Base-by-base conservation (phyloP, 2,113 vertebrate genomes). In the Tor tambroides region DNA sequence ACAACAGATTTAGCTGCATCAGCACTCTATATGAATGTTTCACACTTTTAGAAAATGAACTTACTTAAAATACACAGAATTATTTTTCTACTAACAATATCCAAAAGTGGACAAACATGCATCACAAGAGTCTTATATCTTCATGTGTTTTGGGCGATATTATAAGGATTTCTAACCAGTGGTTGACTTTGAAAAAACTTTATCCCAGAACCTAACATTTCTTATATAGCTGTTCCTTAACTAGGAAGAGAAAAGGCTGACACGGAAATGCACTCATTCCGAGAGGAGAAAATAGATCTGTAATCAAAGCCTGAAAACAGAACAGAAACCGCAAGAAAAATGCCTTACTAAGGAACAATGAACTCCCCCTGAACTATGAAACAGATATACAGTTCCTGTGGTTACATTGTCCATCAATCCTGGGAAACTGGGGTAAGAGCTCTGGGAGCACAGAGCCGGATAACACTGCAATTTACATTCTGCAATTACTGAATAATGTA, bases 171-270 rank as follows among this genome's bases (percentile, higher is more conserved):
- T 63, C 3, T 81, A 63, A 63, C 10, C 46, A 46, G 56, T 81
- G 1, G 28, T 26, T 81, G 79, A 46, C 38, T 26, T 28, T 21
- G 59, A 65, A 14, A n/a, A 14, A 65, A 81, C 35, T 59, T 30
- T 46, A 46, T 26, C n/a, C 23, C n/a, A 46, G 35, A 28, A 43
- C 59, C 38, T 6, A 65, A 26, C 43, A 81, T 46, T 4, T 38
- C 8, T 26, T 26, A 8, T 46, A 82, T 41, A 82, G 26, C 80
- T 65, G 2, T 82, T 67, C 41, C 80, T 46, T 63, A 82, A 81
- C 63, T 67, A 49, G 59, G 41, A 46, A 43, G 4, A 43, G 65
- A 81, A 81, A 41, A 46, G 7, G 38, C 38, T 81, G 80, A 81
- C 79, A 35, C 8, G 19, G 21, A 59, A 35, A 79, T 23, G 51